Conservation (phyloP, 2,797 vertebrate genomes). For the Manis javanica region DNA sequence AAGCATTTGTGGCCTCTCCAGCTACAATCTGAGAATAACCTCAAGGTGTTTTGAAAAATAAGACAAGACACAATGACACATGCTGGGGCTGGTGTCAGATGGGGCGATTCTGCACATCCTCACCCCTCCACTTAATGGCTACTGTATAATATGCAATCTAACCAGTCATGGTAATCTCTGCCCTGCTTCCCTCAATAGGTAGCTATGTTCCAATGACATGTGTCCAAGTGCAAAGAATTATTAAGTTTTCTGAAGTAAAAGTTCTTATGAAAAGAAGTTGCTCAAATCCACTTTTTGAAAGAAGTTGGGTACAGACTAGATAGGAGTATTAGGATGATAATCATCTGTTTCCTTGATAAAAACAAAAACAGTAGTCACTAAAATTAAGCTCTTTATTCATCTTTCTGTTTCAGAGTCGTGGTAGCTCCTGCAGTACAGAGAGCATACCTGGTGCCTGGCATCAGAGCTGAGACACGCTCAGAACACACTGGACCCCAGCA, state of each 20-base stretch:
- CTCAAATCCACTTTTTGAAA: constrained; percentile 39
- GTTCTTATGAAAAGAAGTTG: not conserved
- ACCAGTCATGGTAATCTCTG: not conserved
- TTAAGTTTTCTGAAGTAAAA: constrained; percentile 42
- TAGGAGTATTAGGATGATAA: not conserved
- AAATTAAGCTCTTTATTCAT: constrained; percentile 58
- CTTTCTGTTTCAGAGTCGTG: not conserved
- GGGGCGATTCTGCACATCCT: not conserved
- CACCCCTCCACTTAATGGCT: not conserved
- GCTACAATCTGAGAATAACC: not conserved
- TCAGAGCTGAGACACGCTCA: not conserved
- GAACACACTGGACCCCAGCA: not conserved
- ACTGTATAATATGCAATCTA: not conserved
- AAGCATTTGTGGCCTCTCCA: not conserved
- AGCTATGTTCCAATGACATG: not conserved
- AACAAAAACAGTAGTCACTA: not conserved
- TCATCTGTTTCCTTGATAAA: not conserved
- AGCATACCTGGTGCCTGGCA: not conserved
- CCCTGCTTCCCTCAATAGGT: not conserved
- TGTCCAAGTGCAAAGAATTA: not conserved
- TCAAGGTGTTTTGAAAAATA: constrained; percentile 12
- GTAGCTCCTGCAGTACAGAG: not conserved
- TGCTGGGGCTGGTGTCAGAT: not conserved
- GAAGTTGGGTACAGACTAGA: not conserved
- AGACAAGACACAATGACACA: not conserved